phyloP scores from a whole-genome alignment of 2,797 vertebrate genomes.

The Myotis pilosus region DNA sequence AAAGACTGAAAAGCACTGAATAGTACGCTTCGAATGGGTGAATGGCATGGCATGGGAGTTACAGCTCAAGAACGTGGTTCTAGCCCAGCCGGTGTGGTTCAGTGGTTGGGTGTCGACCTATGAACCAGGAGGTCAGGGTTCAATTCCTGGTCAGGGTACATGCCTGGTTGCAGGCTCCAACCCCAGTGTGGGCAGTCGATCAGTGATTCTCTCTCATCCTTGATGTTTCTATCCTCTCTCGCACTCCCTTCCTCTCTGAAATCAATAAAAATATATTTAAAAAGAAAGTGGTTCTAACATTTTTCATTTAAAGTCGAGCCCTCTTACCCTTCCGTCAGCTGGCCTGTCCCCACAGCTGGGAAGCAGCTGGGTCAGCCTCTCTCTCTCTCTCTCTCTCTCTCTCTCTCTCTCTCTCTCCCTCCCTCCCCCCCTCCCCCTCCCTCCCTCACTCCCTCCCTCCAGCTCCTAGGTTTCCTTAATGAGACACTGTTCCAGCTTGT shows the following conservation, averaged over 20 bases:
- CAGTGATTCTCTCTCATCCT: too few species aligned
- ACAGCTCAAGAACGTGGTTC: background rate
- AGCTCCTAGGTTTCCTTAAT: background rate
- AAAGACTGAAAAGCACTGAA: background rate
- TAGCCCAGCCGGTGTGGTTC: too few species aligned
- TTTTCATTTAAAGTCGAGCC: background rate
- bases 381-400: background rate
- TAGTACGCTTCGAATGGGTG: background rate
- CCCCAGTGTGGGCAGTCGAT: too few species aligned
- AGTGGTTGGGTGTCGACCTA: too few species aligned
- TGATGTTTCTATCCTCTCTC: too few species aligned
- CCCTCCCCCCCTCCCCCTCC: background rate
- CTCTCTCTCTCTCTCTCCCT: too few species aligned
- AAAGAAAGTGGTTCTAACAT: background rate
- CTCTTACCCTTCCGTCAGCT: background rate
- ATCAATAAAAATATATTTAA: too few species aligned
- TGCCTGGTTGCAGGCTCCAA: too few species aligned
- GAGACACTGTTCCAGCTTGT: background rate
- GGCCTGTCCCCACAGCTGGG: background rate
- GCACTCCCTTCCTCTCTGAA: too few species aligned
- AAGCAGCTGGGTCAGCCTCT: background rate
- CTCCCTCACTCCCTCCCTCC: background rate
- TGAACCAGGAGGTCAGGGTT: too few species aligned
- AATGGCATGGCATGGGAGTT: accelerated
- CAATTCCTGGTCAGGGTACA: too few species aligned